phyloP scores from a whole-genome alignment of 1,140 invertebrate species.

The Drosophila suzukii region DNA sequence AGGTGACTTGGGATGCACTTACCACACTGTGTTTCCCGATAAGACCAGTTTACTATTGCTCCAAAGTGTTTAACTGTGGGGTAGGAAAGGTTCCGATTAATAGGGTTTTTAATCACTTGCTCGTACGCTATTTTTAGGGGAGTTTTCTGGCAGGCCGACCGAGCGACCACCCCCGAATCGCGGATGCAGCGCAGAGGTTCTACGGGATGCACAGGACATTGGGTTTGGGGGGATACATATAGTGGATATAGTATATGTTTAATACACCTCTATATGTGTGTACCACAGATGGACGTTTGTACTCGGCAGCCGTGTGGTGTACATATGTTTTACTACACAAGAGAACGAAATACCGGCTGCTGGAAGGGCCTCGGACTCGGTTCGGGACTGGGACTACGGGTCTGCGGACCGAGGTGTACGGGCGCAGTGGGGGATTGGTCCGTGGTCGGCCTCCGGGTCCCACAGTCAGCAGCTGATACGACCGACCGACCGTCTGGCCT shows the following conservation, averaged over 20 bases:
- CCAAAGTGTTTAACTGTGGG: constrained; percentile 20
- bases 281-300: constrained; percentile 29
- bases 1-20: constrained; percentile 6
- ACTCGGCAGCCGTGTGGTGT: constrained; percentile 23
- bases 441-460: constrained; percentile 31
- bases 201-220: constrained; percentile 65
- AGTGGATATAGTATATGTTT: constrained; percentile 15
- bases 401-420: constrained; percentile 10
- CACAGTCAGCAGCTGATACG: constrained; percentile 65
- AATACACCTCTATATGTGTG: constrained; percentile 5
- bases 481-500: constrained; percentile 46
- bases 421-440: constrained; percentile 33
- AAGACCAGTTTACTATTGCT: constrained; percentile 14
- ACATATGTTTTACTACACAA: constrained; percentile 47
- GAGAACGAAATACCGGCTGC: constrained; percentile 52
- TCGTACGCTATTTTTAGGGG: constrained; percentile 7
- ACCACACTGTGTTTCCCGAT: constrained; percentile 16
- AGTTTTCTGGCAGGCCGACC: constrained; percentile 17
- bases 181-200: constrained; percentile 43
- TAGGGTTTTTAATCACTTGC: constrained; percentile 23
- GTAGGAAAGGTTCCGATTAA: constrained; percentile 21
- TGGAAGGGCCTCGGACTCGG: constrained; percentile 33
- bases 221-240: constrained; percentile 23
- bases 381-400: constrained; percentile 1
- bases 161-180: constrained; percentile 7